phyloP scores from a whole-genome alignment of 2,797 vertebrate genomes.

The Mionectes olivaceus region DNA sequence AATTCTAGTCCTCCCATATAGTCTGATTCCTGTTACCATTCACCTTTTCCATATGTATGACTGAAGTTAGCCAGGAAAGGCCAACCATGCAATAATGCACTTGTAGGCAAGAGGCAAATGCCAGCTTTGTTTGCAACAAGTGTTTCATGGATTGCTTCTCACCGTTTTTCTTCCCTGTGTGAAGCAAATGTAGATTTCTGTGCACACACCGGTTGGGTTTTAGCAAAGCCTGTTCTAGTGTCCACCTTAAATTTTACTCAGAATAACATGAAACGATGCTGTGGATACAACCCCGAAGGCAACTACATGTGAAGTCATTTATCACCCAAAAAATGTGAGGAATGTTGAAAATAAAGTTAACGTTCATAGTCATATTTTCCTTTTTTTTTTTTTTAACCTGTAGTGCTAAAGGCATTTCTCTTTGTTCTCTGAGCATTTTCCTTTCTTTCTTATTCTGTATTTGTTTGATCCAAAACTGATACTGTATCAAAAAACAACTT shows the following conservation, averaged over 20 bases:
- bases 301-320: constrained; percentile 60
- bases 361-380: neutral
- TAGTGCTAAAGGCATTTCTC: constrained; percentile 39
- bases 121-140: neutral
- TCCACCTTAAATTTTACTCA: constrained; percentile 66
- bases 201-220: neutral
- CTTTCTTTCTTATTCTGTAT: constrained; percentile 1
- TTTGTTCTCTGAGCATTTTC: constrained; percentile 37
- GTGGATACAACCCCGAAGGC: constrained; percentile 49
- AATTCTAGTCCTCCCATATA: neutral
- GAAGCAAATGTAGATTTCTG: neutral
- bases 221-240: neutral
- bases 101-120: neutral
- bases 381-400: neutral
- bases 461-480: neutral
- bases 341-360: constrained; percentile 68
- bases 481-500: neutral
- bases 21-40: neutral
- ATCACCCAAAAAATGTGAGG: constrained; percentile 69
- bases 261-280: constrained; percentile 15
- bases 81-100: neutral
- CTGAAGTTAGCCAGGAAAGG: neutral
- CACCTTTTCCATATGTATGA: neutral
- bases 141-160: neutral
- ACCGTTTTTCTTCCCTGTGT: neutral